Evolutionary conservation across 1,140 invertebrate species (phyloP), one percentile per base, ranked within the genome.

Genomic region (Dendroctonus valens): DNA sequence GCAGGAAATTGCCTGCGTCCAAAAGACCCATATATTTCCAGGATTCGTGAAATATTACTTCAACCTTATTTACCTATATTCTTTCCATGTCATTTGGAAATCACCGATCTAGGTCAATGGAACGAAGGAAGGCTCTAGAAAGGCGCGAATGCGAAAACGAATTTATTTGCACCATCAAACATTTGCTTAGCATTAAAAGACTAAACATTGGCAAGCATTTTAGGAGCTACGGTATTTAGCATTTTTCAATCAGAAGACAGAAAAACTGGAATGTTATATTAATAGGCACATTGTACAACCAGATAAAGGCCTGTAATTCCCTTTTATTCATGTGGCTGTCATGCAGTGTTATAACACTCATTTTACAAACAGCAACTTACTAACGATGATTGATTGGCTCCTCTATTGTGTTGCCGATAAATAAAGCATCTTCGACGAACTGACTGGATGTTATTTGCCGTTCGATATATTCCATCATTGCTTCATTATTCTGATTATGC

Each of bases 371-470:
- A 58, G 40, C 55, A 46, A 58, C 55, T 46, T 58, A 58, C 55
- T 58, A 58, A 58, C 55, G 55, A 58, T 58, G 55, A 58, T 58
- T 58, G 55, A 58, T 58, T 42, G 55, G 41, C 12, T 12, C 46
- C 46, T 42, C 55, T 46, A n/a, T 58, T 58, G 55, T 58, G 41
- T 58, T 37, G 11, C 11, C 41, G 5, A 14, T 46, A 58, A 46
- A 42, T 58, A 38, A 58, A 42, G 41, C 11, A 58, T 42, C 55
- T 15, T 46, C 40, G 14, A 37, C 12, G 15, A 55, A 39, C 53
- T n/a, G 11, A 7, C 41, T 46, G 41, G 26, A 26, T 26, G 26
- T 12, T 46, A 58, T 58, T 58, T 58, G 41, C 38, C 15, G 55
- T 46, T 26, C 26, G 26, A 26, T 26, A 26, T 26, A 26, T 26